phyloP scores from a whole-genome alignment of 2,797 vertebrate genomes.

The Bufotes viridis region DNA sequence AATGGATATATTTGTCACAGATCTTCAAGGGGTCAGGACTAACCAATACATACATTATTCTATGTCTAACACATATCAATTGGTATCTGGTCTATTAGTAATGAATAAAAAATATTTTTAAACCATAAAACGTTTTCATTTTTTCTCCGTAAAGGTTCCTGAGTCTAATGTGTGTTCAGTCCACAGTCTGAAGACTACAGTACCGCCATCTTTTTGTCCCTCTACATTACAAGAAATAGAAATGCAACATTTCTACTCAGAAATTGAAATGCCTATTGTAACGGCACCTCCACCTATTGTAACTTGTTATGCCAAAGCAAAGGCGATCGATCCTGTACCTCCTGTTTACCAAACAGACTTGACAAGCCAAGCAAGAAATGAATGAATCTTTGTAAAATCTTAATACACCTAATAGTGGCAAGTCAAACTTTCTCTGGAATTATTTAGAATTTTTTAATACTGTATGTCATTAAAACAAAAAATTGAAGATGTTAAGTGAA shows the following conservation, averaged over 20 bases:
- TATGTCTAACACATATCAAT: background rate
- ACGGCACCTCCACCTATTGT: background rate
- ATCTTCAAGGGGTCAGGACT: too few species aligned
- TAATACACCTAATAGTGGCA: background rate
- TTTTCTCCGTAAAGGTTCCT: background rate
- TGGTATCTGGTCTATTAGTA: background rate
- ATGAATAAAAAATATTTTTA: background rate
- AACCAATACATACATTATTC: background rate
- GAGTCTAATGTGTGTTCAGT: background rate
- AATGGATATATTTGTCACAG: too few species aligned
- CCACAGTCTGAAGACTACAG: background rate
- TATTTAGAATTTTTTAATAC: background rate
- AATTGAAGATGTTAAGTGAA: too few species aligned
- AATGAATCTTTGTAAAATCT: background rate
- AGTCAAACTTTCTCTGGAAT: background rate
- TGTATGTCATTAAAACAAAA: too few species aligned
- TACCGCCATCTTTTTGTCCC: background rate
- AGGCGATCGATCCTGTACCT: background rate
- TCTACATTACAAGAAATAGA: background rate
- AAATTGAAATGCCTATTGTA: background rate
- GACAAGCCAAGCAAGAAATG: background rate
- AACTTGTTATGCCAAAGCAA: background rate
- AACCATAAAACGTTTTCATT: background rate
- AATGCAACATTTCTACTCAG: slow-evolving; percentile 4
- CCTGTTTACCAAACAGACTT: slow-evolving; percentile 2